A percentile compares a stretch with the other conserved stretches of the same genome.
These are phyloP conservation scores for Brevipalpus yothersi DNA, from an alignment of 1,140 invertebrate species.

Conservation along the genomic window DNA sequence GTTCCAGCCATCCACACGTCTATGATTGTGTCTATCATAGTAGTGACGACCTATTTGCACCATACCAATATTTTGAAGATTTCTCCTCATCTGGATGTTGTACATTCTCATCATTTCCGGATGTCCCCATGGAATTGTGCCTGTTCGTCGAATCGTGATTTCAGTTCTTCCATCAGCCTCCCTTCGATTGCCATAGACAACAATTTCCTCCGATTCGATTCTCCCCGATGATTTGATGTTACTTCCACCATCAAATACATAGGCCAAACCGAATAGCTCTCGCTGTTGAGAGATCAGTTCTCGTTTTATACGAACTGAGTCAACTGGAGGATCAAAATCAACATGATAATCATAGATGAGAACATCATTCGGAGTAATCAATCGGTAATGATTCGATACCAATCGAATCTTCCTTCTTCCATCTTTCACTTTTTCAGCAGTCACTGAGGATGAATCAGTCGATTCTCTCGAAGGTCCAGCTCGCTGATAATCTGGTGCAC, in stretches of 20 bases:
- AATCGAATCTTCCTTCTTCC: conserved; percentile 28
- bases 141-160: conserved; percentile 2
- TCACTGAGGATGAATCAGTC: neutral
- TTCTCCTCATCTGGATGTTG: conserved; percentile 3
- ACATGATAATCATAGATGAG: conserved; percentile 55
- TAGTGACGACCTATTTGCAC: conserved; percentile 3
- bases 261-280: conserved; percentile 22
- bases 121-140: neutral
- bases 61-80: neutral
- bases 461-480: too few relatives aligned
- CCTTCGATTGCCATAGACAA: neutral
- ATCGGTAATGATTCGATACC: conserved; percentile 43
- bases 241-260: conserved; percentile 9
- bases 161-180: neutral
- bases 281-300: conserved; percentile 29
- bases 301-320: conserved; percentile 32
- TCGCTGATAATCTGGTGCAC: too few relatives aligned
- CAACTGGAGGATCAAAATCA: conserved; percentile 44
- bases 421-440: conserved; percentile 11
- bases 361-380: conserved; percentile 40
- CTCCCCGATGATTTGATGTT: conserved; percentile 6
- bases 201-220: neutral
- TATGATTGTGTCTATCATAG: neutral
- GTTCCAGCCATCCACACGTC: neutral
- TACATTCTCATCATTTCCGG: conserved; percentile 2